Conservation (phyloP, 2,113 vertebrate genomes). For the Telmatochromis brichardi region DNA sequence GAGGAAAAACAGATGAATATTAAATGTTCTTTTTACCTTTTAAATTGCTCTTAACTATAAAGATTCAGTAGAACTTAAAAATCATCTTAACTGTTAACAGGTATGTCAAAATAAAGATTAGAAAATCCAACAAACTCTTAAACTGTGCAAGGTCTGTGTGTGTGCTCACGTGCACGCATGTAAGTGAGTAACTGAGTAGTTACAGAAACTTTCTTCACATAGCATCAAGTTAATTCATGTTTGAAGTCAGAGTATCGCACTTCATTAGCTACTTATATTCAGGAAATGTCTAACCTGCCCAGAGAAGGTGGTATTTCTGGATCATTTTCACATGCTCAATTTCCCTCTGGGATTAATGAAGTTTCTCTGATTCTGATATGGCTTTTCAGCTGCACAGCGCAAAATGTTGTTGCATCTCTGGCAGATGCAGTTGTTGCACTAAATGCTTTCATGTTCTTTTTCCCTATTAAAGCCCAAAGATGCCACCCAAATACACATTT, state of each 20-base stretch:
- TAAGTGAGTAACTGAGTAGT: background rate
- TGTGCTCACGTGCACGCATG: accelerated
- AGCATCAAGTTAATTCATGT: background rate
- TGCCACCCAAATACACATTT: background rate
- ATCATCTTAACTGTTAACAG: background rate
- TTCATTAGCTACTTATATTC: background rate
- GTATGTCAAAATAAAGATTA: background rate
- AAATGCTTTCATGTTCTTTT: accelerated
- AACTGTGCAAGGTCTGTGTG: background rate
- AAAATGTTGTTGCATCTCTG: background rate
- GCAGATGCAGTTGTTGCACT: background rate
- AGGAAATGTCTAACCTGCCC: background rate
- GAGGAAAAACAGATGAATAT: accelerated
- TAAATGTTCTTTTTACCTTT: background rate
- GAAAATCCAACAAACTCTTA: background rate
- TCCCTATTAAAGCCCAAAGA: background rate
- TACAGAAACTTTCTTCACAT: background rate
- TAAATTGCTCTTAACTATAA: background rate
- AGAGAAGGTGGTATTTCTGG: background rate
- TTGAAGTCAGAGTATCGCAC: background rate
- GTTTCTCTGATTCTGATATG: background rate
- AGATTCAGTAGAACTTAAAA: background rate
- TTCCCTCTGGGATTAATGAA: background rate
- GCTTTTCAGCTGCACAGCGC: accelerated
- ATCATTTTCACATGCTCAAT: background rate